Evolutionary conservation across 2,888 invertebrate genomes (phyloP).

Genomic region (Erannis defoliaria): DNA sequence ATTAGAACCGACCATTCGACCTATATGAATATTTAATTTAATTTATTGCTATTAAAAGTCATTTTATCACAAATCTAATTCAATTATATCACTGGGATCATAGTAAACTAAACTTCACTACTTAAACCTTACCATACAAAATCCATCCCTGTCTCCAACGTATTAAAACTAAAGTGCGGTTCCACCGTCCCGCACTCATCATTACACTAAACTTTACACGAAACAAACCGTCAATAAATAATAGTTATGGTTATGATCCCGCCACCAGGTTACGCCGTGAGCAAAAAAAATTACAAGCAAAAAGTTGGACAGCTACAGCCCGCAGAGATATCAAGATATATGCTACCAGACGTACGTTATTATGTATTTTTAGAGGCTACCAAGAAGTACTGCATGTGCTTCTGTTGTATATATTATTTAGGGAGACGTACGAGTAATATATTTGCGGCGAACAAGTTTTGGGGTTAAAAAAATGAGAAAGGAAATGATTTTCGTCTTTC

Average conservation of each 20-base stretch:
- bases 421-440: not conserved
- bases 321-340: constrained; percentile 31
- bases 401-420: constrained; percentile 10
- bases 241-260: constrained; percentile 75
- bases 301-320: constrained; percentile 52
- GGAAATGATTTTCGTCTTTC: not conserved
- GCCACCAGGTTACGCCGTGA: constrained; percentile 73
- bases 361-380: constrained; percentile 3
- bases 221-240: constrained; percentile 76
- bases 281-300: constrained; percentile 58
- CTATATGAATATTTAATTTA: too few relatives aligned
- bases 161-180: constrained; percentile 31
- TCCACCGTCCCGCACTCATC: constrained; percentile 59
- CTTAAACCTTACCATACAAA: constrained; percentile 5
- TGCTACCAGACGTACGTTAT: not conserved
- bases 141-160: constrained; percentile 35
- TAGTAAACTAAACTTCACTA: too few relatives aligned
- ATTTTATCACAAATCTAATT: too few relatives aligned
- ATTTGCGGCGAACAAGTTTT: not conserved
- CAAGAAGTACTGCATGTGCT: constrained; percentile 5
- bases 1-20: too few relatives aligned
- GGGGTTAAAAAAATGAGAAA: too few relatives aligned
- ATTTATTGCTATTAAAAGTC: too few relatives aligned
- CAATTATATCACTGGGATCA: too few relatives aligned
- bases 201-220: constrained; percentile 76